Base-by-base conservation (phyloP, 2,888 invertebrate genomes). In the Drosophila borborema region DNA sequence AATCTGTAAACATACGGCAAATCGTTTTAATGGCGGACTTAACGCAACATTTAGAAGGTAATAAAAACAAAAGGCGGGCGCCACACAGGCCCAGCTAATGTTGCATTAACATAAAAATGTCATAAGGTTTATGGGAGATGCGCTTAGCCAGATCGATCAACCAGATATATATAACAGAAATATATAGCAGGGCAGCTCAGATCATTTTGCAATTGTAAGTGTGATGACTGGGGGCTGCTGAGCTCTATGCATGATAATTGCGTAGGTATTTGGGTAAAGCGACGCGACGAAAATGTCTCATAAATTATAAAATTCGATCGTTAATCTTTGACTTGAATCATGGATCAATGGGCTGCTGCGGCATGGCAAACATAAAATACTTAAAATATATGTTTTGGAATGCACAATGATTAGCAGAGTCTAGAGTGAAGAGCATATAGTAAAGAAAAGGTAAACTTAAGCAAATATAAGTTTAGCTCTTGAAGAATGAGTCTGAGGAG, bases 1-100 rank as follows among this genome's bases (percentile, higher is more conserved):
- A 90, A 90, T 86, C 90, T 90, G 90, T 91, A 90, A 91, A 90
- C 90, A 91, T 86, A 86, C 87, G 87, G 87, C 86, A 77, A 77
- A 86, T 82, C 79, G 86, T 82, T 82, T 86, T 83, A 89, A 89
- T 91, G 85, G 90, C 84, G 86, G 90, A 91, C 87, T 90, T 90
- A 90, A 79, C 81, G 87, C 82, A 85, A 86, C 89, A 90, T 91
- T 88, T 85, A 86, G 81, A 80, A 81, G 87, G 77, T 80, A 89
- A 89, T 89, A 89, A 90, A 89, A 87, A 68, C 90, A 74, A 62
- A 74, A 65, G 74, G 72, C 81, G 68, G 73, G 71, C 67, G 75
- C 81, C 75, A 72, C 74, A 69, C 53, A 54, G 67, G 46, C 49
- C 41, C 45, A 51, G 48, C 64, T 74, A 56, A 70, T 73, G 85